Base-by-base conservation (phyloP, 2,888 invertebrate species). In the Julus scanicus region DNA sequence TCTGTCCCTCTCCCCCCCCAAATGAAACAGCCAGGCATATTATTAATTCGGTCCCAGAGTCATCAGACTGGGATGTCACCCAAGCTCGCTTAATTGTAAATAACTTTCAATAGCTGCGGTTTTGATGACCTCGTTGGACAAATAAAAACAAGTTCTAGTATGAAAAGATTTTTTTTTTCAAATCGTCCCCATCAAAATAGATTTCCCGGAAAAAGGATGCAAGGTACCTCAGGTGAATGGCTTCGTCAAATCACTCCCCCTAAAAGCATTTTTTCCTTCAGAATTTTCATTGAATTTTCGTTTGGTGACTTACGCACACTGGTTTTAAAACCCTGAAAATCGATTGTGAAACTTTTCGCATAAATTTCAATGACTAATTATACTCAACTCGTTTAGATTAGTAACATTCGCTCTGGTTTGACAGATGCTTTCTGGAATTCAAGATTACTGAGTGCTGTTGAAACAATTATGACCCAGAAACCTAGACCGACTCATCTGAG, bases 61-160 rank as follows among this genome's bases (percentile, higher is more conserved):
- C 71, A 71, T 71, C 71, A 71, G 71, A 84, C 40, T 40, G 84
- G 84, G 84, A 84, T 84, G 84, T 84, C 84, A 84, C 48, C 84
- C 84, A 44, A n/a, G 29, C 71, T 71, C 71, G 71, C 29, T 84
- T n/a, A 17, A 84, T 29, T 84, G 84, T 84, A 84, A 40, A 84
- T 84, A 40, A 84, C 71, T 71, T 71, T 71, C 71, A 84, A 40
- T 48, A 84, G 84, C 84, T 40, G 40, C 84, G 29, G 84, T 84
- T 84, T 84, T 84, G 84, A 84, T 84, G 84, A 84, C 84, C 84
- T 84, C 84, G 84, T 84, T 84, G 84, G 84, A 84, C 84, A 84
- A 84, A 84, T 84, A 84, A 84, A 84, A 40, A 40, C 84, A 84
- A 40, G 48, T n/a, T 39, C 84, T n/a, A 48, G 39, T 44, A 48